A percentile compares a stretch with the other conserved stretches of the same genome.
Evolutionary conservation across 1,140 invertebrate species (phyloP).

Genomic region (Solenopsis invicta): DNA sequence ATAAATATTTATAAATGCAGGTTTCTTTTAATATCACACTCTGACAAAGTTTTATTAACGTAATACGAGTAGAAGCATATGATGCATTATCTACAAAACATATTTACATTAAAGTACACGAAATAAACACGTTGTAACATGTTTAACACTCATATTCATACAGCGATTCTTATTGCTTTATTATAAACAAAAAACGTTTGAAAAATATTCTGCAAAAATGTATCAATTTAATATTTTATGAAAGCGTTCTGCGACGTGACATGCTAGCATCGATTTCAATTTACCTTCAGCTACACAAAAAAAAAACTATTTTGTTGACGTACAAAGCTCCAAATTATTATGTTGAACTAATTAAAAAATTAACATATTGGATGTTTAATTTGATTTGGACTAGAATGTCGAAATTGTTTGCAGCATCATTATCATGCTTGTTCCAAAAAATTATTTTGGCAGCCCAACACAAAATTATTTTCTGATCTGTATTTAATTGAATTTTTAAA

Average conservation of each 20-base stretch:
- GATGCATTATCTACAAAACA: background rate
- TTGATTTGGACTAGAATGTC: too few relatives aligned
- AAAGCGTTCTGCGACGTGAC: background rate
- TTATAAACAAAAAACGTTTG: background rate
- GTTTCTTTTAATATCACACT: background rate
- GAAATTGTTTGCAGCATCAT: too few relatives aligned
- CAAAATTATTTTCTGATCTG: too few relatives aligned
- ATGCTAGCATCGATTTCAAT: background rate
- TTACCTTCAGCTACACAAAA: too few relatives aligned
- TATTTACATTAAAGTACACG: background rate
- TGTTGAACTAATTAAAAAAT: too few relatives aligned
- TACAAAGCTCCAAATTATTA: too few relatives aligned
- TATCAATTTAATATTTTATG: background rate
- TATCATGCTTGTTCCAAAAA: too few relatives aligned
- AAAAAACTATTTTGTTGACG: too few relatives aligned
- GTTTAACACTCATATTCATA: background rate
- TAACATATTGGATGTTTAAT: too few relatives aligned
- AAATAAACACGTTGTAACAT: background rate
- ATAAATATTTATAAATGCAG: constrained; percentile 21
- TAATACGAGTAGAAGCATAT: background rate
- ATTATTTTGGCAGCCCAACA: too few relatives aligned
- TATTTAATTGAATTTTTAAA: too few relatives aligned
- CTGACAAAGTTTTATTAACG: constrained; percentile 24
- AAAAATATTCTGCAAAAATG: background rate
- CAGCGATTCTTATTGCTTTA: background rate